Base-by-base conservation (phyloP, 2,797 vertebrate genomes). In the Cyclura pinguis region DNA sequence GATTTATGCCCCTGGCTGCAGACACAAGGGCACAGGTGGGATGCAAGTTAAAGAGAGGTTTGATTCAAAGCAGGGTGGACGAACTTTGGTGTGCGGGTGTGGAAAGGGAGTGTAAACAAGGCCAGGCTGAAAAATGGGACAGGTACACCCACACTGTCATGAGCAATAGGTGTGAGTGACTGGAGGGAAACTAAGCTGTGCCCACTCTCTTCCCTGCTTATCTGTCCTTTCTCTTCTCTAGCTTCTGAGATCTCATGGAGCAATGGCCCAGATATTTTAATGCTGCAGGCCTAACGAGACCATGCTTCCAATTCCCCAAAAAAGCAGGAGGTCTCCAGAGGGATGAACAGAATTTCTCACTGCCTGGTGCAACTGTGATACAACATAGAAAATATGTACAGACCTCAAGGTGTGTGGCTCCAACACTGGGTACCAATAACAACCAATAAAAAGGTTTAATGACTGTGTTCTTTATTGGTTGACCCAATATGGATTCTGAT, bases 101-200 rank as follows among this genome's bases (percentile, higher is more conserved):
- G 6, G 9, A 81, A 10, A 42, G 85, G 27, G 32, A 57, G 38
- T 12, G 3, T 9, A 1, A 64, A 55, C 0, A 0, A 22, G 29
- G 9, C 85, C 8, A 18, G 22, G 18, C 55, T 8, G 86, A 67
- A 32, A 35, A 50, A 87, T 14, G 32, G 47, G 47, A 14, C 32
- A 35, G 59, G 8, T 16, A 38, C 16, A 13, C 76, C 22, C 29
- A 16, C n/a, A 62, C 59, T 27, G 62, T 59, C 32, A 2, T 2
- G 32, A 52, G 76, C 84, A 85, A 72, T 22, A 22, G 29, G 47
- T 22, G 1, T n/a, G 18, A 22, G 47, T 20, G 6, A 50, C 59
- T 50, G 5, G 47, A 14, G 16, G 29, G n/a, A 85, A 55, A 35
- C 1, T 9, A 32, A 52, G 69, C 18, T 0, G 9, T 29, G 10